phyloP scores from a whole-genome alignment of 1,140 invertebrate genomes.

The Drosophila repleta region DNA sequence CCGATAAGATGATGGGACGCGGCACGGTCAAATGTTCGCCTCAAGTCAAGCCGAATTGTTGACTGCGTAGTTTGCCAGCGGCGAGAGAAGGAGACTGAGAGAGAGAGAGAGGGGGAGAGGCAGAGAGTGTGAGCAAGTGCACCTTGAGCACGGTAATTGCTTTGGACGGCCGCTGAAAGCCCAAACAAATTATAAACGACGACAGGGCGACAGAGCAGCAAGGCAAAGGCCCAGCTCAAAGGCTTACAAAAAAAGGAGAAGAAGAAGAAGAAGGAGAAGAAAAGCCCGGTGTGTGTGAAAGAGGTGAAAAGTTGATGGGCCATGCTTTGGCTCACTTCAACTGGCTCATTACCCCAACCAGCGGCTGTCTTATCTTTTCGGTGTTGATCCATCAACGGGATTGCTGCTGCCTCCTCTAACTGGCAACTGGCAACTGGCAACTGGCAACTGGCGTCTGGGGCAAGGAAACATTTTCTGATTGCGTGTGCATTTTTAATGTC shows the following conservation, averaged over 20 bases:
- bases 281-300: conserved; percentile 6
- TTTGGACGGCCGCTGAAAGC: conserved; percentile 75
- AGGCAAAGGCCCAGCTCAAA: conserved; percentile 47
- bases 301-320: conserved; percentile 12
- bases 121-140: conserved; percentile 20
- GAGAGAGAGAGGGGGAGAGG: not conserved
- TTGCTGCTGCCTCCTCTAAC: conserved; percentile 6
- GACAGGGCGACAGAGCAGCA: conserved; percentile 2
- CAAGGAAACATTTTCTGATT: conserved; percentile 73
- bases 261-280: not conserved
- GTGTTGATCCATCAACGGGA: conserved; percentile 71
- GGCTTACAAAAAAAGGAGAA: conserved; percentile 49
- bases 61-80: conserved; percentile 43
- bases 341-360: conserved; percentile 61
- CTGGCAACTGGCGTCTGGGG: conserved; percentile 20
- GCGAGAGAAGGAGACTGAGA: not conserved
- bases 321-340: conserved; percentile 41
- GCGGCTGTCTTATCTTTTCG: conserved; percentile 64
- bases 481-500: conserved; percentile 79
- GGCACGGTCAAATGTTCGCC: conserved; percentile 46
- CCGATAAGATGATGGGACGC: conserved; percentile 37
- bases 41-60: conserved; percentile 58
- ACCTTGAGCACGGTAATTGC: conserved; percentile 64
- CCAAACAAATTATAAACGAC: conserved; percentile 69
- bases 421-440: conserved; percentile 1